Base-by-base conservation (phyloP, 2,888 invertebrate species). In the Seladonia tumulorum region DNA sequence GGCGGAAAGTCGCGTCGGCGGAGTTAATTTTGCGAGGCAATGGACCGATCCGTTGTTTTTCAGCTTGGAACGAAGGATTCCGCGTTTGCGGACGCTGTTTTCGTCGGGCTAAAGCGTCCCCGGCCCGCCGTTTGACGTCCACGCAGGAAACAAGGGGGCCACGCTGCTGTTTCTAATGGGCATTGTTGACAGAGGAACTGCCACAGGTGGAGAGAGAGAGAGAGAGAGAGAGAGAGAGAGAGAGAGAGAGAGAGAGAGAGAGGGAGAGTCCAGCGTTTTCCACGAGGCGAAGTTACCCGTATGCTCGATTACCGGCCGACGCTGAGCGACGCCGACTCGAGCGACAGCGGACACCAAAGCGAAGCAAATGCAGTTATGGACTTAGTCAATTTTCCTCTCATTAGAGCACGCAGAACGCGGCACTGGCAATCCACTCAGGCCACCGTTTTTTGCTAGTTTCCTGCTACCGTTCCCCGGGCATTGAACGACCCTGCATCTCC, bases 311-410 rank as follows among this genome's bases (percentile, higher is more conserved):
- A 87, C 82, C 80, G 71, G 72, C 47, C 63, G 66, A 57, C 70
- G 35, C 76, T 66, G 22, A 42, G 68, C 68, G 70, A 70, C 22
- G 35, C 70, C 25, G 63, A 63, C 63, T 63, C 63, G 29, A 29
- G 29, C 63, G 63, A 63, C 63, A 57, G n/a, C 42, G 57, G 80
- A 74, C 66, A 57, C 70, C 53, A 78, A 82, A 76, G 79, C 72
- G 78, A 77, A 78, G 77, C 53, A 78, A 90, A 89, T 81, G 79
- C 79, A 75, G 80, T 85, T 83, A 83, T 76, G 72, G 75, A 86
- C 82, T 84, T 86, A 74, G 73, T 81, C 83, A 79, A 88, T 86
- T 90, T 90, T 90, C 85, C 85, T 90, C 85, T 87, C 84, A 88
- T 85, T 87, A 84, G 82, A 83, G 76, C 75, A 82, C 87, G 88